Evolutionary conservation across 2,888 invertebrate species (phyloP).

Genomic region (Stenodera caucasica): DNA sequence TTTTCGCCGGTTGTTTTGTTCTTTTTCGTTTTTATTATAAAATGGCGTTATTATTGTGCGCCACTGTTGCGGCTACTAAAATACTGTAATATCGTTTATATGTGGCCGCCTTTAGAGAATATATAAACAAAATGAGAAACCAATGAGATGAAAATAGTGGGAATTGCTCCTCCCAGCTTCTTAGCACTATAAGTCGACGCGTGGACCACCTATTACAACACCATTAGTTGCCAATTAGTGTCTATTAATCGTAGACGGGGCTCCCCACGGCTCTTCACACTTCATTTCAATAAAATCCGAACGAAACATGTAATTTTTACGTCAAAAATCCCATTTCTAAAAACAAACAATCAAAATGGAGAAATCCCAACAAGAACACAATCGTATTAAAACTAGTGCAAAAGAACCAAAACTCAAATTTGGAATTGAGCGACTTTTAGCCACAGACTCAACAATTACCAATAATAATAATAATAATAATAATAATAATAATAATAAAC

Average conservation of each 20-base stretch:
- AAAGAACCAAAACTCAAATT: slow-evolving; percentile 63
- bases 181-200: slow-evolving; percentile 33
- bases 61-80: slow-evolving; percentile 14
- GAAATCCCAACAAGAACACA: slow-evolving; percentile 21
- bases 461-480: slow-evolving; percentile 7
- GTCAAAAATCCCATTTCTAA: too few relatives aligned
- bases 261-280: slow-evolving; percentile 12
- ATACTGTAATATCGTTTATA: slow-evolving; percentile 37
- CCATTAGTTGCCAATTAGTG: slow-evolving; percentile 43
- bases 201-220: slow-evolving; percentile 43
- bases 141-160: slow-evolving; percentile 38
- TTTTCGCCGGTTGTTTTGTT: too few relatives aligned
- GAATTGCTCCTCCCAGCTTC: slow-evolving; percentile 41
- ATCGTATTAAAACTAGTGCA: slow-evolving; percentile 47
- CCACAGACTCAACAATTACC: slow-evolving; percentile 19
- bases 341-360: slow-evolving; percentile 25
- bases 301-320: not conserved
- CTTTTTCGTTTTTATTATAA: too few relatives aligned
- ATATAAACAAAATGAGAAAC: slow-evolving; percentile 33
- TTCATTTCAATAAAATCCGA: not conserved
- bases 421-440: slow-evolving; percentile 69
- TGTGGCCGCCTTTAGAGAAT: slow-evolving; percentile 4
- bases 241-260: slow-evolving; percentile 30
- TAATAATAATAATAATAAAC: slow-evolving; percentile 14
- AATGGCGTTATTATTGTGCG: not conserved